Evolutionary conservation across 1,140 invertebrate species (phyloP).

Genomic region (Dendrolimus punctatus): DNA sequence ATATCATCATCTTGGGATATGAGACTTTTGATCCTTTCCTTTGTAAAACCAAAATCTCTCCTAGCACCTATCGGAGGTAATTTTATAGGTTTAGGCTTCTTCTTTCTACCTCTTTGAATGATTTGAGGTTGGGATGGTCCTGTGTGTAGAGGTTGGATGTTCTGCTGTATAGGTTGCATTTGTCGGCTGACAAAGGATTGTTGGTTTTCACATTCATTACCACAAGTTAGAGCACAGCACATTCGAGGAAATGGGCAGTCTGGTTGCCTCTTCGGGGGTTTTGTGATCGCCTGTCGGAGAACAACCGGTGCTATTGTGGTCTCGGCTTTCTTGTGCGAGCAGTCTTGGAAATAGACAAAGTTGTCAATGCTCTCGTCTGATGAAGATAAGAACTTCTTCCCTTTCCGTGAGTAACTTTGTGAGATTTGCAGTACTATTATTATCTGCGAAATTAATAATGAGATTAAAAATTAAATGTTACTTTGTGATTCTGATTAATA

Average conservation of each 20-base stretch:
- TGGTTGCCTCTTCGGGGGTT: slow-evolving; percentile 7
- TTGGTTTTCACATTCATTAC: slow-evolving; percentile 32
- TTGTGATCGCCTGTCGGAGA: not conserved
- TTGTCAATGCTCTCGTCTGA: slow-evolving; percentile 57
- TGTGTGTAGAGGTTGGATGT: slow-evolving; percentile 7
- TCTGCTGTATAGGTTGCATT: slow-evolving; percentile 5
- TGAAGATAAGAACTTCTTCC: slow-evolving; percentile 23
- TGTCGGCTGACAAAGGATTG: slow-evolving; percentile 16
- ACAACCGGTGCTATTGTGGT: not conserved
- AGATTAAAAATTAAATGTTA: no score
- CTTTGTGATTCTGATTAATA: no score
- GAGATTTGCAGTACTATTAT: slow-evolving; percentile 25
- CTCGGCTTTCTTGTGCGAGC: slow-evolving; percentile 29
- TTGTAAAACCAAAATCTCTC: slow-evolving; percentile 38
- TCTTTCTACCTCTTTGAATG: slow-evolving; percentile 15
- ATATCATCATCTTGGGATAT: slow-evolving; percentile 57
- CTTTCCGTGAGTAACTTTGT: slow-evolving; percentile 3
- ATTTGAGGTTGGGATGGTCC: slow-evolving; percentile 9
- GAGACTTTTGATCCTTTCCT: slow-evolving; percentile 46
- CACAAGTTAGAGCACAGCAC: slow-evolving; percentile 41
- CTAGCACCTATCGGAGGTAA: slow-evolving; percentile 22
- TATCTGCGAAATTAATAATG: slow-evolving; percentile 21
- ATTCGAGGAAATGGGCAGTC: slow-evolving; percentile 28
- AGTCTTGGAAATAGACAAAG: slow-evolving; percentile 53
- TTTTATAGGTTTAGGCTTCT: slow-evolving; percentile 11